Evolutionary conservation across 1,140 invertebrate species (phyloP).

Genomic region (Bombus breviceps): DNA sequence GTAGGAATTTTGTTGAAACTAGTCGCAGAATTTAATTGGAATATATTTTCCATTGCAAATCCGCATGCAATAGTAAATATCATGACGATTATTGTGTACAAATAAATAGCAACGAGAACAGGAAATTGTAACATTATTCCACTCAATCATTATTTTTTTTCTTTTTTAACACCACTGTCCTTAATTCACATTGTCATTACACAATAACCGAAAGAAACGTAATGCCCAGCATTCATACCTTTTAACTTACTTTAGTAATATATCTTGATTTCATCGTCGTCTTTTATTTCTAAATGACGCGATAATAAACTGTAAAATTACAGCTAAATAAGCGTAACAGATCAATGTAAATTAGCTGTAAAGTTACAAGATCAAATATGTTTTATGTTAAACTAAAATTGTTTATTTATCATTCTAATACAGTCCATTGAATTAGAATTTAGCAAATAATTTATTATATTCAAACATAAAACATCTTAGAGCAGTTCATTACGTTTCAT

Average conservation of each 20-base stretch:
- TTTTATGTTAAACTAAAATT: slow-evolving; percentile 16
- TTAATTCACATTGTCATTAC: slow-evolving; percentile 46
- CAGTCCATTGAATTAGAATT: not conserved
- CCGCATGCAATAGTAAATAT: slow-evolving; percentile 53
- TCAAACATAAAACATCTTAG: slow-evolving; percentile 28
- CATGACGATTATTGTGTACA: slow-evolving; percentile 63
- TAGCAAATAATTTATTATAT: slow-evolving; percentile 32
- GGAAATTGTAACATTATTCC: slow-evolving; percentile 53
- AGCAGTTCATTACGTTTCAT: slow-evolving; percentile 66
- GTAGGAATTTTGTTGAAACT: slow-evolving; percentile 38
- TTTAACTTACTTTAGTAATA: not conserved
- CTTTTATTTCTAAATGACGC: slow-evolving; percentile 22
- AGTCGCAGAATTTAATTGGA: slow-evolving; percentile 39
- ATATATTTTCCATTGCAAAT: slow-evolving; percentile 50
- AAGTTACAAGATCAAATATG: slow-evolving; percentile 32
- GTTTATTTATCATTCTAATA: not conserved
- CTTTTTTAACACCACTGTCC: slow-evolving; percentile 40
- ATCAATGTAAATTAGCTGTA: slow-evolving; percentile 51
- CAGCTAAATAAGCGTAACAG: slow-evolving; percentile 51
- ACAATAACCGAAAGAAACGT: slow-evolving; percentile 61
- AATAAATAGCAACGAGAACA: slow-evolving; percentile 73
- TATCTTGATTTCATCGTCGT: not conserved
- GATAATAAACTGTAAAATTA: slow-evolving; percentile 43
- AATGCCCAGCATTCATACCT: slow-evolving; percentile 48
- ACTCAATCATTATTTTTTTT: slow-evolving; percentile 42